phyloP scores from a whole-genome alignment of 2,113 vertebrate species.

The Cyanoramphus novaezelandiae region DNA sequence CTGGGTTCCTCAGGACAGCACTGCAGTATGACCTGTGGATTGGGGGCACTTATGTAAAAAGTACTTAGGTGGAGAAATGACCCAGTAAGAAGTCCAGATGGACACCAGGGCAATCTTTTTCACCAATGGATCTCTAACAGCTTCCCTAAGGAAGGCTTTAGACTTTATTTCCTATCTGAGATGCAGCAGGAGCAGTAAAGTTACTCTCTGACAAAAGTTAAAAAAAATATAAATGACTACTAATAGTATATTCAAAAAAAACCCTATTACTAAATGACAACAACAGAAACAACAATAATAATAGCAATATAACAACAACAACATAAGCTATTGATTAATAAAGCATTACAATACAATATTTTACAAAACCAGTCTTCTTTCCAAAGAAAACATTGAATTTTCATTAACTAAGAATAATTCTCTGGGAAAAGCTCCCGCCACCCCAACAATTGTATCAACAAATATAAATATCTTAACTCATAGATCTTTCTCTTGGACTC shows the following conservation, averaged over 20 bases:
- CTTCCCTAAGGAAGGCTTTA: neutral
- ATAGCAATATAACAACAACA: no score
- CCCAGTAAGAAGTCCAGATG: neutral
- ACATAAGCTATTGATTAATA: neutral
- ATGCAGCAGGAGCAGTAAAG: neutral
- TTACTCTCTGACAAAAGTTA: neutral
- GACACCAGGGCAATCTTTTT: neutral
- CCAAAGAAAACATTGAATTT: neutral
- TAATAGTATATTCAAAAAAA: neutral
- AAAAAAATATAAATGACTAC: neutral
- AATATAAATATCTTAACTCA: neutral
- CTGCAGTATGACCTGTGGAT: fast-evolving
- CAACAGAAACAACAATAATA: neutral
- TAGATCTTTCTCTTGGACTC: neutral
- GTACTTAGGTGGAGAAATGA: neutral
- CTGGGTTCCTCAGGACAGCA: neutral
- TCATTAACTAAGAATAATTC: neutral
- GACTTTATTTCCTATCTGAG: neutral
- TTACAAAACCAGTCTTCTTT: neutral
- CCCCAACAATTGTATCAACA: neutral
- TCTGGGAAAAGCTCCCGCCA: fast-evolving
- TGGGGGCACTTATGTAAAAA: neutral
- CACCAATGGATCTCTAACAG: fast-evolving
- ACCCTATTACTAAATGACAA: neutral
- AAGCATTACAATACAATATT: neutral